These are phyloP conservation scores for Hestina assimilis DNA, from an alignment of 1,140 invertebrate species.

Conservation along the genomic window DNA sequence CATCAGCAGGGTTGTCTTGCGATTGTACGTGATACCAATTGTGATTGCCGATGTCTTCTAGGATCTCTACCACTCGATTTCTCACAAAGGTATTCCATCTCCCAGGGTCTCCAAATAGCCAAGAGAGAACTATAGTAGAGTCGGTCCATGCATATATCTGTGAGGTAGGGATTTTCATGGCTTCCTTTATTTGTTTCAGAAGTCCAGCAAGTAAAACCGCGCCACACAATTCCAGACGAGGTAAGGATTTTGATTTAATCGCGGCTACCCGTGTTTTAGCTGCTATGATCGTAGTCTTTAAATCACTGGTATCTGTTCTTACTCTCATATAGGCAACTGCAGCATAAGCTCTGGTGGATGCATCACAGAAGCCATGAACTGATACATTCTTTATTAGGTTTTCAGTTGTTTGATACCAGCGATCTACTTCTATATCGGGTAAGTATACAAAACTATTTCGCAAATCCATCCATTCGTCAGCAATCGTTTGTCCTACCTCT, in stretches of 20 bases:
- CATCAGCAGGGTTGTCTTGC: conserved; percentile 21
- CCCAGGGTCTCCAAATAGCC: too few relatives aligned
- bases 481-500: background rate
- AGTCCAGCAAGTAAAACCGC: too few relatives aligned
- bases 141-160: too few relatives aligned
- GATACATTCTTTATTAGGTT: background rate
- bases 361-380: background rate
- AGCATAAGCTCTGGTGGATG: background rate
- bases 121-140: too few relatives aligned
- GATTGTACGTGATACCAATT: conserved; percentile 26
- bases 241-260: too few relatives aligned
- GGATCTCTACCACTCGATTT: background rate
- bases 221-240: too few relatives aligned
- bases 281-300: background rate
- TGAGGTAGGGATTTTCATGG: too few relatives aligned
- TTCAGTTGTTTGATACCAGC: background rate
- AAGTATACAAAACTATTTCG: background rate
- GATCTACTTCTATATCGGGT: background rate
- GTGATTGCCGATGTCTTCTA: background rate
- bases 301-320: background rate
- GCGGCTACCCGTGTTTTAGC: background rate
- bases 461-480: background rate
- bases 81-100: background rate
- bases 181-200: too few relatives aligned
- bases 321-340: background rate